A percentile compares a stretch with the other conserved stretches of the same genome.
Evolutionary conservation across 92 coral and sea anemone species (phyloP).

Genomic region (Virgularia gustaviana): DNA sequence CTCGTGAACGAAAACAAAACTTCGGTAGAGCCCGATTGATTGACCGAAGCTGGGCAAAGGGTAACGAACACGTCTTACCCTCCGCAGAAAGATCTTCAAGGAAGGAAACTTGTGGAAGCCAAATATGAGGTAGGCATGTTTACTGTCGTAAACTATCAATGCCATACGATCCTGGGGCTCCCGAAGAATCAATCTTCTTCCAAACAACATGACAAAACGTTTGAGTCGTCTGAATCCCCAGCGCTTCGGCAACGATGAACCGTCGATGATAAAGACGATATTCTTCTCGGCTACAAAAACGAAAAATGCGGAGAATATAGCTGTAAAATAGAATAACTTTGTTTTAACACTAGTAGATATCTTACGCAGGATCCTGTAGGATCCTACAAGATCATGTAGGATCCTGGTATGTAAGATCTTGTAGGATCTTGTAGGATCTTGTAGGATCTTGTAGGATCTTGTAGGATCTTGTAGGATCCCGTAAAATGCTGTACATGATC

Average conservation of each 20-base stretch:
- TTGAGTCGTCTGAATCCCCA: neutral
- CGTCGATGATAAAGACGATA: constrained; percentile 36
- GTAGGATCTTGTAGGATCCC: too few species aligned
- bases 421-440: too few species aligned
- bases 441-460: too few species aligned
- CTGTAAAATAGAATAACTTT: too few species aligned
- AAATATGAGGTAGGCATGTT: constrained; percentile 8
- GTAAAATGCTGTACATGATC: too few species aligned
- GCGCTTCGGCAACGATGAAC: neutral
- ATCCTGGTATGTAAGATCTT: too few species aligned
- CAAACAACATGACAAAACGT: neutral
- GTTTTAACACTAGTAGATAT: too few species aligned
- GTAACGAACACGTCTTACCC: neutral
- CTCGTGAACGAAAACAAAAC: constrained; percentile 25
- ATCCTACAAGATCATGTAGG: too few species aligned
- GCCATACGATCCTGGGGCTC: constrained; percentile 7
- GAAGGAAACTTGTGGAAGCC: neutral
- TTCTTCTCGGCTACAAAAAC: too few species aligned
- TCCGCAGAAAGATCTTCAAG: neutral
- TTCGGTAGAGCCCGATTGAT: constrained; percentile 17
- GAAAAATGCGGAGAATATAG: too few species aligned
- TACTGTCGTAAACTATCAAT: constrained; percentile 13
- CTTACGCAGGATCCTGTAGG: too few species aligned
- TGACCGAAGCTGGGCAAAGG: constrained; percentile 2
- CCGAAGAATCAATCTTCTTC: constrained; percentile 5